Base-by-base conservation (phyloP, 2,797 vertebrate species). In the Rhabdomys pumilio region DNA sequence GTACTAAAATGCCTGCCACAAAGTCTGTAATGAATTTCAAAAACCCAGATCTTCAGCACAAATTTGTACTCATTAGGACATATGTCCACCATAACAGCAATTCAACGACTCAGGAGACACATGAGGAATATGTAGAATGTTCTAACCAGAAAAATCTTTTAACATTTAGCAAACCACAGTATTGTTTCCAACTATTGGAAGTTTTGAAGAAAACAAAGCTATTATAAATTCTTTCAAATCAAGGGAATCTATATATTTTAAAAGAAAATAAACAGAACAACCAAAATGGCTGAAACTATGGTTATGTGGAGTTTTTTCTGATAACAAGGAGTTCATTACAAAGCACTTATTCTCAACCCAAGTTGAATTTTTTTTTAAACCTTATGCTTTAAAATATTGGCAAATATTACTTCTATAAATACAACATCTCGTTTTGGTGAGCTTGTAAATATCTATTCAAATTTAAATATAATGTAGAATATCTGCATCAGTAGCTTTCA, bases 11-110 rank as follows among this genome's bases (percentile, higher is more conserved):
- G 73, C 17, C 84, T 83, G 94, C 94, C 90, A 88, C 20, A 44
- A 47, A 41, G 84, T 44, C 83, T 88, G 92, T 86, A 89, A 90
- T 34, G 4, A 63, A 91, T 90, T 97, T 97, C 57, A 63, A 96
- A 93, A 95, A 91, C 26, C 20, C 41, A 86, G 4, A 11, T 61
- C 22, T 81, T 95, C 20, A 34, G 50, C 57, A 92, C 41, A 77
- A 89, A 84, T 55, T 80, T 29, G 59, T 55, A 34, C 85, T 81
- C 91, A 86, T 17, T 29, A 65, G 77, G 89, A 31, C 81, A 93
- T 41, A n/a, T 0, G 19, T 13, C 6, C 20, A 88, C 19, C 79
- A 12, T 17, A 44, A 90, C 65, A 24, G 53, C 53, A 90, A 82
- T 61, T 80, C 89, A 87, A 72, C 13, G 31, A 95, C 38, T 85